A percentile compares a stretch with the other conserved stretches of the same genome.
These are phyloP conservation scores for Manduca sexta DNA, from an alignment of 1,140 invertebrate genomes.

Conservation along the genomic window DNA sequence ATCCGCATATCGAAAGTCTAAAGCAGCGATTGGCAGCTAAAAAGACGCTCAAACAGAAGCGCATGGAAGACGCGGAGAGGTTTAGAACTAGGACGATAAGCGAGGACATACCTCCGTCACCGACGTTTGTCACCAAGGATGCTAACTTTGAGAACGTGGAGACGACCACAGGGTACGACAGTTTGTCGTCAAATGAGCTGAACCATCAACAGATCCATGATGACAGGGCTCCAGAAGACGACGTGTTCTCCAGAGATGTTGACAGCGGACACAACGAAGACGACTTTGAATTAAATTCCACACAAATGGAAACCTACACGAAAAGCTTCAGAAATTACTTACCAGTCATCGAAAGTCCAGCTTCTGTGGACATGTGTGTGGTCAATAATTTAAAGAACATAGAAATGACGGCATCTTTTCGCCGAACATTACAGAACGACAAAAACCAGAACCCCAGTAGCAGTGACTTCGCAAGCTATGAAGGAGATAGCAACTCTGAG, in stretches of 20 bases:
- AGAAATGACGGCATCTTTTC: constrained; percentile 69
- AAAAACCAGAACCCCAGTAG: constrained; percentile 49
- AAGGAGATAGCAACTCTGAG: constrained; percentile 74
- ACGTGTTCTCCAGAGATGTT: constrained; percentile 39
- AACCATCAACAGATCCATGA: constrained; percentile 54
- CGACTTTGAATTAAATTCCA: constrained; percentile 69
- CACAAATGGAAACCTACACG: constrained; percentile 64
- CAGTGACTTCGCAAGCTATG: constrained; percentile 53
- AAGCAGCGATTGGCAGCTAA: constrained; percentile 64
- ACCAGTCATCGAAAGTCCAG: constrained; percentile 62
- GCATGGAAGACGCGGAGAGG: constrained; percentile 76
- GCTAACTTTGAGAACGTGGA: constrained; percentile 61
- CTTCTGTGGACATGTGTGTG: constrained; percentile 62
- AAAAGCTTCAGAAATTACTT: constrained; percentile 64
- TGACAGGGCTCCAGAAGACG: constrained; percentile 39
- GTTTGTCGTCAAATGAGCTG: constrained; percentile 55
- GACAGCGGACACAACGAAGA: constrained; percentile 78
- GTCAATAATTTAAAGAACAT: constrained; percentile 69
- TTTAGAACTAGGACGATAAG: constrained; percentile 78
- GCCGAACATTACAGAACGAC: constrained; percentile 16
- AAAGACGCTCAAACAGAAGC: constrained; percentile 74
- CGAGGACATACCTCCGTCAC: constrained; percentile 65
- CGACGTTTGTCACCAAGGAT: constrained; percentile 61
- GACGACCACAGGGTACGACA: constrained; percentile 64
- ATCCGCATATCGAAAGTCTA: constrained; percentile 64